Conservation (phyloP, 2,113 vertebrate species). For the Elaphurus davidianus region DNA sequence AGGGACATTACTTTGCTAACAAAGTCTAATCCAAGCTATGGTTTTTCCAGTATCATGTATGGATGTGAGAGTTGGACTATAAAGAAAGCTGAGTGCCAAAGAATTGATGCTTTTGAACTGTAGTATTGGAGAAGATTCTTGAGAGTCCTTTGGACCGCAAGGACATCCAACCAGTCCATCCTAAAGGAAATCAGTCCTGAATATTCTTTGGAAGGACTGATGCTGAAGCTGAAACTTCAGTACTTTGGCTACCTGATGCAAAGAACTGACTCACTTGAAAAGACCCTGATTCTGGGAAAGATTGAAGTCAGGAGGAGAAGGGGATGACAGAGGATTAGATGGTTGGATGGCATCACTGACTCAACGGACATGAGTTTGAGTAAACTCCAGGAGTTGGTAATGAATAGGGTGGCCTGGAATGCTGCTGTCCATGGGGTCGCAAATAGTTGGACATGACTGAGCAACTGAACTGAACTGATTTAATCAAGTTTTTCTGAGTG, state of each 20-base stretch:
- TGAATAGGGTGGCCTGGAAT: rapidly evolving
- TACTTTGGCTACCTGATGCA: background rate
- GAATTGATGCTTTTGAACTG: background rate
- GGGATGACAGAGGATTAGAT: background rate
- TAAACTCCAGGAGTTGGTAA: background rate
- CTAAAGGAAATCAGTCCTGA: background rate
- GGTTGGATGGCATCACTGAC: background rate
- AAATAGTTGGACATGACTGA: background rate
- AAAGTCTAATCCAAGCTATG: background rate
- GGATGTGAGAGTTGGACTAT: background rate
- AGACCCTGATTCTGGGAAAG: background rate
- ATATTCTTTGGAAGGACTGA: background rate
- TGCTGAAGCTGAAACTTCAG: background rate
- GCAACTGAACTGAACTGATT: background rate
- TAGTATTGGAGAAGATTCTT: background rate
- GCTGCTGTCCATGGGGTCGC: background rate
- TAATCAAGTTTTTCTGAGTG: background rate
- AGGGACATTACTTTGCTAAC: background rate
- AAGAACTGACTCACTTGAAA: background rate
- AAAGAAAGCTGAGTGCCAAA: background rate
- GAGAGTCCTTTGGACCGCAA: background rate
- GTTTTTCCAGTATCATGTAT: background rate
- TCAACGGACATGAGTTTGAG: background rate
- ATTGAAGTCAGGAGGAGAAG: background rate
- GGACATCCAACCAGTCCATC: background rate